These are phyloP conservation scores for Ispidina lecontei DNA, from an alignment of 2,797 vertebrate species.

Conservation along the genomic window DNA sequence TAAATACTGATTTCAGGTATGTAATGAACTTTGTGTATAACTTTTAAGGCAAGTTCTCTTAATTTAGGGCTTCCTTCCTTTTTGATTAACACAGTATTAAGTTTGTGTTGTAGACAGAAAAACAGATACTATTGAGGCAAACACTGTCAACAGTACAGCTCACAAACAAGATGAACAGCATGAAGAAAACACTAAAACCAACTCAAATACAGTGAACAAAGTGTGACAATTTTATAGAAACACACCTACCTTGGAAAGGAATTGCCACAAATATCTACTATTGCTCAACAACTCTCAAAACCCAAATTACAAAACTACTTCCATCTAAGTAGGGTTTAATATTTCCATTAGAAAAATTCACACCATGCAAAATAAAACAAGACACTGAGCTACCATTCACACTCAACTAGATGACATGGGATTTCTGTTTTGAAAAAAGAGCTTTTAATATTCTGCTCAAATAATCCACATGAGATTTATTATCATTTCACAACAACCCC, in stretches of 20 bases:
- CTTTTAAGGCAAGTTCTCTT: background rate
- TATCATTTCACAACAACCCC: conserved; percentile 9
- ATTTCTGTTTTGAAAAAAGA: background rate
- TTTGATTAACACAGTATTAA: conserved; percentile 28
- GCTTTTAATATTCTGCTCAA: conserved; percentile 10
- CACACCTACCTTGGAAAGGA: background rate
- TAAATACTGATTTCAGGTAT: background rate
- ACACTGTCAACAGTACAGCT: background rate
- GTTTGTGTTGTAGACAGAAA: background rate
- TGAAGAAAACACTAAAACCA: background rate
- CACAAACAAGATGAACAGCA: background rate
- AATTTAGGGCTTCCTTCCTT: conserved; percentile 10
- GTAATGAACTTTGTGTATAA: background rate
- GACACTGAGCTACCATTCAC: background rate
- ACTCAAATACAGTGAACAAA: background rate
- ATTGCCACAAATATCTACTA: background rate
- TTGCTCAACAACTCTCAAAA: background rate
- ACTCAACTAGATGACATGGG: background rate
- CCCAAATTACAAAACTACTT: background rate
- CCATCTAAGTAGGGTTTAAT: background rate
- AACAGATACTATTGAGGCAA: background rate
- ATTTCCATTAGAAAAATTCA: background rate
- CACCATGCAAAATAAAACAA: conserved; percentile 5
- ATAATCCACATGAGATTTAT: background rate
- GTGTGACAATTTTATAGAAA: background rate